Conservation (phyloP, 1,140 invertebrate genomes). For the Cecropterus lyciades region DNA sequence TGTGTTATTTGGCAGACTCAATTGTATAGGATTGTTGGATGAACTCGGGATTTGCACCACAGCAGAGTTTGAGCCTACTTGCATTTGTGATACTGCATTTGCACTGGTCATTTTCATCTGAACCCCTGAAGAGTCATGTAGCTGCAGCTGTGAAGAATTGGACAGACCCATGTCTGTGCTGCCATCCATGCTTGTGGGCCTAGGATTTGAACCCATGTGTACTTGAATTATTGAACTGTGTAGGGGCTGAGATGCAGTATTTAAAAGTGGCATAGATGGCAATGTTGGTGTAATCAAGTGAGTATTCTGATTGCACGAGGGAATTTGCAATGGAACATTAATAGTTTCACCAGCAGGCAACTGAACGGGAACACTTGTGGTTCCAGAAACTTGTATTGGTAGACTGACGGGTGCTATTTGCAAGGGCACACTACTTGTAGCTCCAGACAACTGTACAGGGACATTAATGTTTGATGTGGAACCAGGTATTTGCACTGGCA, state of each 20-base stretch:
- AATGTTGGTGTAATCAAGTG: constrained; percentile 61
- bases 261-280: constrained; percentile 72
- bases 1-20: constrained; percentile 56
- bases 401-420: constrained; percentile 73
- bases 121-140: constrained; percentile 57
- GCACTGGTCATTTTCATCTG: constrained; percentile 68
- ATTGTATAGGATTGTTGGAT: constrained; percentile 71
- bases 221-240: constrained; percentile 78
- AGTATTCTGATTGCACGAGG: constrained; percentile 66
- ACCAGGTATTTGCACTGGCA: constrained; percentile 77
- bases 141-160: constrained; percentile 63
- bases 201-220: constrained; percentile 71
- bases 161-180: constrained; percentile 63
- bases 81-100: constrained; percentile 63
- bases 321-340: constrained; percentile 78
- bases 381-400: constrained; percentile 74
- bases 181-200: constrained; percentile 60
- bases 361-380: constrained; percentile 74
- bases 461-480: constrained; percentile 78
- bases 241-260: constrained; percentile 61
- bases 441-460: constrained; percentile 69
- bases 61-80: constrained; percentile 60
- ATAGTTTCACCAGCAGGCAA: constrained; percentile 77
- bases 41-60: constrained; percentile 74
- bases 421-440: constrained; percentile 64